These are phyloP conservation scores for Oplegnathus fasciatus DNA, from an alignment of 2,113 vertebrate genomes.

Conservation along the genomic window DNA sequence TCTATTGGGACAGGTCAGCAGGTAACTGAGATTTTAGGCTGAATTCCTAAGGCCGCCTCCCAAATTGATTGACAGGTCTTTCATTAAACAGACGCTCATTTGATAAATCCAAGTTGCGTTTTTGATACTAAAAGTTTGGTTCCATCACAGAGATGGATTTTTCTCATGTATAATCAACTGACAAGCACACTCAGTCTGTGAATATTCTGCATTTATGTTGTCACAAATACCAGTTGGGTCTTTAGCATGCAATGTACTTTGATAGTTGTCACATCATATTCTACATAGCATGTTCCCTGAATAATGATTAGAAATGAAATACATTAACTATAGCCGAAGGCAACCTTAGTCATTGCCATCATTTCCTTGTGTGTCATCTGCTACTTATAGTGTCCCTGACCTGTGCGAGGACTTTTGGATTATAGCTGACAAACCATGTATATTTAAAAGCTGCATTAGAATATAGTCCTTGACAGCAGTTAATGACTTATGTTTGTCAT, in stretches of 20 bases:
- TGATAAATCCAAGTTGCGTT: neutral
- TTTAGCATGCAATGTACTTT: slow-evolving; percentile 4
- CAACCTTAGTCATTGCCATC: neutral
- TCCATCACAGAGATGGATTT: neutral
- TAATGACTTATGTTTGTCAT: neutral
- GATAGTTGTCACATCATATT: slow-evolving; percentile 14
- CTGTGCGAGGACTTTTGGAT: neutral
- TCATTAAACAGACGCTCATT: neutral
- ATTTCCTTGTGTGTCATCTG: neutral
- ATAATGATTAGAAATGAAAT: slow-evolving; percentile 25
- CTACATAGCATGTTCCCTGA: slow-evolving; percentile 13
- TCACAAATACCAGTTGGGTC: neutral
- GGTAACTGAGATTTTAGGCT: neutral
- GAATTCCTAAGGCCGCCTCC: neutral
- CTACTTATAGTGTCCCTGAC: neutral
- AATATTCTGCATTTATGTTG: neutral
- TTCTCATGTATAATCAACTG: neutral
- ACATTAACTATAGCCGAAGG: slow-evolving; percentile 22
- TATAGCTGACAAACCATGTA: neutral
- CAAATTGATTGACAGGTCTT: neutral
- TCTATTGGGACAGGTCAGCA: neutral
- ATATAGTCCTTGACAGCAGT: neutral
- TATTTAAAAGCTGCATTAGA: neutral
- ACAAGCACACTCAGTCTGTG: neutral
- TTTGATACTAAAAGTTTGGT: neutral